phyloP scores from a whole-genome alignment of 2,113 vertebrate genomes.

The Lampris incognitus region DNA sequence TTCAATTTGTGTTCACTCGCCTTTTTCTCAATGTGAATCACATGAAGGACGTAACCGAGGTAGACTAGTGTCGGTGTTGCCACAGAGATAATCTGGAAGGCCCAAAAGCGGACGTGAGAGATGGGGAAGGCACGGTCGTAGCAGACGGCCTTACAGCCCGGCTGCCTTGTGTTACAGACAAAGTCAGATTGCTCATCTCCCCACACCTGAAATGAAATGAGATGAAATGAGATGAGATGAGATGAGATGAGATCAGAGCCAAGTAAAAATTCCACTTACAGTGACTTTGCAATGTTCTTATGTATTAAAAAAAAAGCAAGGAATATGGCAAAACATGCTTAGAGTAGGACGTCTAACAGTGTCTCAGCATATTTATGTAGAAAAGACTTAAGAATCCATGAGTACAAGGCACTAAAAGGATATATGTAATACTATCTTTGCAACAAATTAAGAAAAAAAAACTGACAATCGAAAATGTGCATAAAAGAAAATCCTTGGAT shows the following conservation, averaged over 20 bases:
- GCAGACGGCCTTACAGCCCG: slow-evolving; percentile 96
- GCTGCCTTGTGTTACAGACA: slow-evolving; percentile 95
- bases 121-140: slow-evolving; percentile 97
- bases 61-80: slow-evolving; percentile 95
- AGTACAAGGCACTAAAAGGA: too few relatives aligned
- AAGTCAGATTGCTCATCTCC: slow-evolving; percentile 96
- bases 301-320: too few relatives aligned
- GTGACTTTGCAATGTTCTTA: too few relatives aligned
- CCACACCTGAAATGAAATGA: slow-evolving; percentile 81
- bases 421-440: too few relatives aligned
- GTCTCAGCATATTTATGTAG: too few relatives aligned
- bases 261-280: not conserved
- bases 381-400: too few relatives aligned
- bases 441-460: too few relatives aligned
- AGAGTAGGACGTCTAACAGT: too few relatives aligned
- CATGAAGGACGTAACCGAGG: slow-evolving; percentile 93
- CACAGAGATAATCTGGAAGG: slow-evolving; percentile 95
- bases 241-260: not conserved
- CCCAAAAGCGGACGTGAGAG: slow-evolving; percentile 97
- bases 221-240: not conserved
- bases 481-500: too few relatives aligned
- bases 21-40: slow-evolving; percentile 92
- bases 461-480: too few relatives aligned
- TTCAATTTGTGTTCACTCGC: slow-evolving; percentile 28
- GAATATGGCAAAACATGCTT: too few relatives aligned